phyloP scores from a whole-genome alignment of 2,797 vertebrate genomes.

The Lepidocolaptes lacrymiger region DNA sequence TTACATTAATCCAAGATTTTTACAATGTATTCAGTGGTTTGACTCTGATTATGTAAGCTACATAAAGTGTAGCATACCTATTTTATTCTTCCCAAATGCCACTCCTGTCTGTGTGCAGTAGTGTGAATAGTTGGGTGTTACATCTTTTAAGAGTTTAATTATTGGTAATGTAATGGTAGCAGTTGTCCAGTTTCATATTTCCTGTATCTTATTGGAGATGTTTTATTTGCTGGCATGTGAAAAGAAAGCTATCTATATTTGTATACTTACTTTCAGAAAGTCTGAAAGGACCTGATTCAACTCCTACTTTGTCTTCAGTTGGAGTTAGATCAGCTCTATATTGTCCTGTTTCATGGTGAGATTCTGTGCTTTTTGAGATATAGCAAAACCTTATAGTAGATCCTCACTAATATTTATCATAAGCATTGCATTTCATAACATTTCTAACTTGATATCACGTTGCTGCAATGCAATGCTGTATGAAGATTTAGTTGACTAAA shows the following conservation, averaged over 20 bases:
- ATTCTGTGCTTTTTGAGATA: background rate
- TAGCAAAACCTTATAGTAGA: background rate
- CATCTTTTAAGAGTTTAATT: background rate
- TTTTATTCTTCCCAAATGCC: background rate
- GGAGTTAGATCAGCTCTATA: background rate
- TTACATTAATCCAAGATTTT: background rate
- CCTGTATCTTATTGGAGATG: background rate
- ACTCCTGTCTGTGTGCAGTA: background rate
- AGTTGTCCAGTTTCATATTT: background rate
- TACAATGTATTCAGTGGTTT: background rate
- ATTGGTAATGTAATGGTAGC: background rate
- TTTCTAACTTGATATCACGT: background rate
- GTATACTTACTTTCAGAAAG: background rate
- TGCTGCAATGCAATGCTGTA: conserved; percentile 17
- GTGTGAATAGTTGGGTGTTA: background rate
- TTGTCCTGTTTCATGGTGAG: background rate
- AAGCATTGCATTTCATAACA: conserved; percentile 20
- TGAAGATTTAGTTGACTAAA: background rate
- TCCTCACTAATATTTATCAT: background rate
- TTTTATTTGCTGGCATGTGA: background rate
- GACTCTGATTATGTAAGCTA: conserved; percentile 39
- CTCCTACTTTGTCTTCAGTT: background rate
- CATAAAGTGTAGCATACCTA: background rate
- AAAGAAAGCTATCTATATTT: background rate
- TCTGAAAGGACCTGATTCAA: background rate